Conservation (phyloP, 2,113 vertebrate genomes). For the Onychostoma macrolepis region DNA sequence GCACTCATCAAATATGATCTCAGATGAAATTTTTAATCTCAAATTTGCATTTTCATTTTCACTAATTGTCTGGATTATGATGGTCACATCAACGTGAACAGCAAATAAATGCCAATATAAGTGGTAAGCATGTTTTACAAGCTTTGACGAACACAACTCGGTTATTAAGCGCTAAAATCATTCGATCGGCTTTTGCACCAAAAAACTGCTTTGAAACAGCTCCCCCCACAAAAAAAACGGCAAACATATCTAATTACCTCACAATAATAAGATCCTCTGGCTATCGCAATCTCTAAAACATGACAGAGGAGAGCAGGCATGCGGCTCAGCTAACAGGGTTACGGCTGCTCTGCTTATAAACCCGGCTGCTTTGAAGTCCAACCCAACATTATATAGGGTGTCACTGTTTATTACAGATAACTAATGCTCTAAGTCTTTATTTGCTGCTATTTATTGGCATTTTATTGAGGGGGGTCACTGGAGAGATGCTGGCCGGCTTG, state of each 20-base stretch:
- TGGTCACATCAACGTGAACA: background rate
- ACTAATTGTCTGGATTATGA: background rate
- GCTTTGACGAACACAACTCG: background rate
- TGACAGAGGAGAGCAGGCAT: conserved; percentile 36
- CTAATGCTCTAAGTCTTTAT: conserved; percentile 86
- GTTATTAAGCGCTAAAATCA: background rate
- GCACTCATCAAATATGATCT: too few species aligned
- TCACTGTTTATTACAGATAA: conserved; percentile 94
- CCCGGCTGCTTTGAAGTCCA: conserved; percentile 76
- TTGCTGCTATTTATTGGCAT: conserved; percentile 83
- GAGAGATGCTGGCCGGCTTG: conserved; percentile 79
- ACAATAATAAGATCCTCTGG: background rate
- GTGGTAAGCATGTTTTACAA: conserved; percentile 11
- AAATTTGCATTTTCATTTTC: too few species aligned
- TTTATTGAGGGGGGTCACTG: conserved; percentile 80
- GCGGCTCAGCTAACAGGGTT: conserved; percentile 69
- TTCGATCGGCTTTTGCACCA: conserved; percentile 19
- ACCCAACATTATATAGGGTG: conserved; percentile 76
- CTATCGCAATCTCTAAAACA: conserved; percentile 2
- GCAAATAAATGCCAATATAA: background rate
- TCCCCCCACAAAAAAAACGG: background rate
- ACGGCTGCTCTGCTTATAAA: conserved; percentile 57
- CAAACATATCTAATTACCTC: conserved; percentile 14
- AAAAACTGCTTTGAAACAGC: conserved; percentile 18
- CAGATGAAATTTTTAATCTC: too few species aligned